These are phyloP conservation scores for Fragum fragum DNA, from an alignment of 2,888 invertebrate genomes.

Conservation along the genomic window DNA sequence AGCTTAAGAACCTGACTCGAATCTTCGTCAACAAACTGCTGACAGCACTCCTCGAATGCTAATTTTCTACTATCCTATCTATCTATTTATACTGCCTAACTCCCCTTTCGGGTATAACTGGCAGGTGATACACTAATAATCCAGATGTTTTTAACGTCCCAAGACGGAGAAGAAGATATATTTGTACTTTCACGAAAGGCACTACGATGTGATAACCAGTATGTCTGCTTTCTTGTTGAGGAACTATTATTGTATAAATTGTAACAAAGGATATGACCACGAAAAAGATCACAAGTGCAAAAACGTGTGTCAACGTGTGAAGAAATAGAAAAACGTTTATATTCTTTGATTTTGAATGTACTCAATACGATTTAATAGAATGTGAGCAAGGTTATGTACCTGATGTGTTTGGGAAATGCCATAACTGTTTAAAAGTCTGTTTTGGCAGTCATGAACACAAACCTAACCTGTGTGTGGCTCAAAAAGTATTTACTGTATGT, in stretches of 20 bases:
- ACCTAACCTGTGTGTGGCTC: conserved; percentile 4
- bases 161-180: conserved; percentile 23
- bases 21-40: too few relatives aligned
- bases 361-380: conserved; percentile 30
- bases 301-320: conserved; percentile 23
- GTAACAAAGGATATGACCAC: conserved; percentile 35
- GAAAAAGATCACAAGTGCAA: conserved; percentile 39
- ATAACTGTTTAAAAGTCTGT: conserved; percentile 31
- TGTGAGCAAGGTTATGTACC: conserved; percentile 20
- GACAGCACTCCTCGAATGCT: too few relatives aligned
- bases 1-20: too few relatives aligned
- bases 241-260: conserved; percentile 32
- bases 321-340: conserved; percentile 15
- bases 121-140: too few relatives aligned
- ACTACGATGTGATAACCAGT: too few relatives aligned
- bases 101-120: too few relatives aligned
- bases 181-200: too few relatives aligned
- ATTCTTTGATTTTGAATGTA: conserved; percentile 45
- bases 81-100: too few relatives aligned
- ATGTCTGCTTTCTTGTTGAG: conserved; percentile 24
- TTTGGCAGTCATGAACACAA: conserved; percentile 37
- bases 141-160: too few relatives aligned
- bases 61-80: too few relatives aligned
- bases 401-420: conserved; percentile 32
- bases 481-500: conserved; percentile 13